Evolutionary conservation across 2,113 vertebrate species (phyloP), one percentile per base, ranked within the genome.

Genomic region (Vireo altiloquus): DNA sequence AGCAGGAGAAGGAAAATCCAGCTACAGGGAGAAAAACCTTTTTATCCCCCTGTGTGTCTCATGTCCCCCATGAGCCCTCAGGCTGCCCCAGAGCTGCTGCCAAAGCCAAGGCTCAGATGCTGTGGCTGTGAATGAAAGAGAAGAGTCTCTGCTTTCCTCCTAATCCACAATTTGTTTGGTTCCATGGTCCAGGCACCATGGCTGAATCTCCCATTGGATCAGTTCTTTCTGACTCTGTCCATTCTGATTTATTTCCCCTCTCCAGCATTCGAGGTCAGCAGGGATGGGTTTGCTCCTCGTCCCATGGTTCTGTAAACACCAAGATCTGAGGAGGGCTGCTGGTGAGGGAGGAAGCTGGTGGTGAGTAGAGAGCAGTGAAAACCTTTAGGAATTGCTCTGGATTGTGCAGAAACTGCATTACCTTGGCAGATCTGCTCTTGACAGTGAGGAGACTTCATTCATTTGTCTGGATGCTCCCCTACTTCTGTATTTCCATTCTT

Each of bases 71-170:
- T 19, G 15, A 33, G 11, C 0, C 3, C 4, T 0, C 60, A 21
- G 64, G 15, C 27, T 71, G 53, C 50, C 5, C 9, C 21, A 11
- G 59, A 13, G 25, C 40, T 2, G 83, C 87, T 95, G 86, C 96
- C 94, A 95, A 76, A 97, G 92, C 80, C 78, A 89, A 42, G 0
- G 81, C 70, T 85, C 65, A 17, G 23, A 86, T 59, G 82, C 87
- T 84, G n/a, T 37, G 86, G 57, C 82, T 92, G 60, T 56, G 89
- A 94, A 68, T 64, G 92, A 82, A 88, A 92, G 42, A 81, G 70
- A 82, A 78, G 4, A 17, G 27, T 44, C 82, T 90, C 50, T 13
- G 0, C 33, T 72, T 39, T 17, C 33, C 77, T 90, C 28, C 23
- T 66, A 17, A 82, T 89, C 91, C 64, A 64, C 74, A 85, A 24